Percentiles rank a stretch among this genome's conserved stretches.
These are phyloP conservation scores for Bombus affinis DNA, from an alignment of 1,140 invertebrate genomes.

Conservation along the genomic window DNA sequence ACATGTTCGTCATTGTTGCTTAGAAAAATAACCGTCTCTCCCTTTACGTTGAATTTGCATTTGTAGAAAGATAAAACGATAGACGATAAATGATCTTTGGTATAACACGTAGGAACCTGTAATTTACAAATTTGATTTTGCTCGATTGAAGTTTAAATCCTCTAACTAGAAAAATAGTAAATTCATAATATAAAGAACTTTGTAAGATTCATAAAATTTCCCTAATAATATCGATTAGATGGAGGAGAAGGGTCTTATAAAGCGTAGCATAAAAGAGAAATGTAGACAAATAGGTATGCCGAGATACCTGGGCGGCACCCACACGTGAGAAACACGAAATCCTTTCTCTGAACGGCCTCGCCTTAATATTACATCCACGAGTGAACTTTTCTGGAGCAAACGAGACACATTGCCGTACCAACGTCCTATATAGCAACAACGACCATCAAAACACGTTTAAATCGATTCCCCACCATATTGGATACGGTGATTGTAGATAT, in stretches of 20 bases:
- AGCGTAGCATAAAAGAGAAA: background rate
- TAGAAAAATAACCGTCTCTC: background rate
- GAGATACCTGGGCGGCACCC: constrained; percentile 19
- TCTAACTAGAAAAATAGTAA: too few relatives aligned
- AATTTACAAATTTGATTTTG: too few relatives aligned
- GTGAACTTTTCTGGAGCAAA: constrained; percentile 51
- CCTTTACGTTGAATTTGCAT: background rate
- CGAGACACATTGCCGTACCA: constrained; percentile 5
- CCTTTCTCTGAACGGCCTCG: constrained; percentile 64
- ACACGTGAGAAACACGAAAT: constrained; percentile 62
- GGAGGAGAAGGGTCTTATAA: background rate
- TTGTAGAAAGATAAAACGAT: background rate
- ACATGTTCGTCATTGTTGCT: background rate
- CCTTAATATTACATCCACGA: constrained; percentile 51
- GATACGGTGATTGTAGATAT: constrained; percentile 6
- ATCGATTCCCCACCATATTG: constrained; percentile 6
- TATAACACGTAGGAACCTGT: too few relatives aligned
- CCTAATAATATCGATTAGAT: too few relatives aligned
- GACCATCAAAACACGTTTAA: constrained; percentile 40
- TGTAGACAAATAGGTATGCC: constrained; percentile 17
- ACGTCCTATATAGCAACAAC: constrained; percentile 10
- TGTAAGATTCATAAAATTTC: too few relatives aligned
- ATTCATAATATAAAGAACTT: too few relatives aligned
- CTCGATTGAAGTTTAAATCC: too few relatives aligned
- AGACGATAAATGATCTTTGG: background rate